A percentile compares a stretch with the other conserved stretches of the same genome.
Conservation (phyloP, 2,797 vertebrate genomes). For the Labroides dimidiatus region DNA sequence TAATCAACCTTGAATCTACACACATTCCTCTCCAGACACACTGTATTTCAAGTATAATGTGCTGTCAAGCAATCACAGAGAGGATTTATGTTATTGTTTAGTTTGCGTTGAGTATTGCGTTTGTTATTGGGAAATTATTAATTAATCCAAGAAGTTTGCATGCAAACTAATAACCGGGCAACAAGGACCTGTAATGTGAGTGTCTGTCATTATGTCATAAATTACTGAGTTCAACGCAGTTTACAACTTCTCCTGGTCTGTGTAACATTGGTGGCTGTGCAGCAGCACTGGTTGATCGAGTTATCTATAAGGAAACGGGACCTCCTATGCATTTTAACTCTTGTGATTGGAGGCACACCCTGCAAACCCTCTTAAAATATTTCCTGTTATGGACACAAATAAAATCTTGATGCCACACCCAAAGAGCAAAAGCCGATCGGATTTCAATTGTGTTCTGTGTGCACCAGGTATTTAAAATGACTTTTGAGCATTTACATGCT, state of each 20-base stretch:
- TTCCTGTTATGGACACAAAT: constrained; percentile 30
- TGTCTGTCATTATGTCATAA: not conserved
- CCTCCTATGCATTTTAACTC: not conserved
- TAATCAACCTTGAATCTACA: not conserved
- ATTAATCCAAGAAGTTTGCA: not conserved
- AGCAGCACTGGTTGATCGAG: not conserved
- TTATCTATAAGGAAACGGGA: not conserved
- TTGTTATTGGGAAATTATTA: not conserved
- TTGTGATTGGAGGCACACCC: constrained; percentile 33
- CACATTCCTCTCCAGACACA: not conserved
- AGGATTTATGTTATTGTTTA: too few species aligned
- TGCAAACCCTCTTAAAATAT: not conserved
- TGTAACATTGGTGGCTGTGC: not conserved
- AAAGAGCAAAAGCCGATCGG: fast-evolving
- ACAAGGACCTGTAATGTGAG: too few species aligned
- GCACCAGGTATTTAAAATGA: not conserved
- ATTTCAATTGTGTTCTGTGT: too few species aligned
- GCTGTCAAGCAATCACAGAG: not conserved
- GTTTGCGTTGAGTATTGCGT: too few species aligned
- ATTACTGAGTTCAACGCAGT: not conserved
- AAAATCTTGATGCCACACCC: constrained; percentile 19
- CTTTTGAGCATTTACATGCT: too few species aligned
- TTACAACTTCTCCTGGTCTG: not conserved
- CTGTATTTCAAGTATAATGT: not conserved
- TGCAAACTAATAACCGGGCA: not conserved